phyloP scores from a whole-genome alignment of 2,113 vertebrate species.

The Megalops atlanticus region DNA sequence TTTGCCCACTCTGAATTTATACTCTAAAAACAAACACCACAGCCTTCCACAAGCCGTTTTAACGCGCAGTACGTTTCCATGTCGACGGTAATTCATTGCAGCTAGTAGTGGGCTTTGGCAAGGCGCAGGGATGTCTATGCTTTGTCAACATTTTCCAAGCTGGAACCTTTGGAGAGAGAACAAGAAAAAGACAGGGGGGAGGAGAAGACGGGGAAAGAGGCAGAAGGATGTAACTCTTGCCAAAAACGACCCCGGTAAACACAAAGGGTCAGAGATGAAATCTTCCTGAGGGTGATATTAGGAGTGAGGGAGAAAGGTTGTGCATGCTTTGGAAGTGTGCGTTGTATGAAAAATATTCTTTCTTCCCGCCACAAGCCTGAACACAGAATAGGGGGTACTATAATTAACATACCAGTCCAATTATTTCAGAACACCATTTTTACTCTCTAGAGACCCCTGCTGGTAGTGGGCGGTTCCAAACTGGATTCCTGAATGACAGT shows the following conservation, averaged over 20 bases:
- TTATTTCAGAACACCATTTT: slow-evolving; percentile 19
- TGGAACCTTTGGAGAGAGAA: neutral
- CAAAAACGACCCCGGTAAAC: neutral
- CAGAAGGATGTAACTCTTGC: slow-evolving; percentile 12
- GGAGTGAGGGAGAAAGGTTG: slow-evolving; percentile 1
- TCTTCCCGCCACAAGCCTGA: neutral
- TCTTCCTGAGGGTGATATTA: neutral
- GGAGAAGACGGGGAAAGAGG: neutral
- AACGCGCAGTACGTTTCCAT: neutral
- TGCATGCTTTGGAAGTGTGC: neutral
- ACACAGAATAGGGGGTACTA: neutral
- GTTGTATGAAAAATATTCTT: neutral
- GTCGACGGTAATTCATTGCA: slow-evolving; percentile 12
- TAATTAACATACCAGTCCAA: neutral
- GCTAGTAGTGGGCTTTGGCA: neutral
- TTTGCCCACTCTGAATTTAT: slow-evolving; percentile 1
- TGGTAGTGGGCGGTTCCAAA: neutral
- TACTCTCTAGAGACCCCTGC: slow-evolving; percentile 6
- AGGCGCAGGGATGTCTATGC: neutral
- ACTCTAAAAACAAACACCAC: slow-evolving; percentile 7
- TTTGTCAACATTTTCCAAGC: slow-evolving; percentile 4
- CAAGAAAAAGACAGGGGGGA: neutral
- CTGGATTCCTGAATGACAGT: neutral
- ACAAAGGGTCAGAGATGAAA: neutral
- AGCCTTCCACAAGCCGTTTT: neutral